Evolutionary conservation across 1,140 invertebrate species (phyloP), one percentile per base, ranked within the genome.

Genomic region (Monomorium pharaonis): DNA sequence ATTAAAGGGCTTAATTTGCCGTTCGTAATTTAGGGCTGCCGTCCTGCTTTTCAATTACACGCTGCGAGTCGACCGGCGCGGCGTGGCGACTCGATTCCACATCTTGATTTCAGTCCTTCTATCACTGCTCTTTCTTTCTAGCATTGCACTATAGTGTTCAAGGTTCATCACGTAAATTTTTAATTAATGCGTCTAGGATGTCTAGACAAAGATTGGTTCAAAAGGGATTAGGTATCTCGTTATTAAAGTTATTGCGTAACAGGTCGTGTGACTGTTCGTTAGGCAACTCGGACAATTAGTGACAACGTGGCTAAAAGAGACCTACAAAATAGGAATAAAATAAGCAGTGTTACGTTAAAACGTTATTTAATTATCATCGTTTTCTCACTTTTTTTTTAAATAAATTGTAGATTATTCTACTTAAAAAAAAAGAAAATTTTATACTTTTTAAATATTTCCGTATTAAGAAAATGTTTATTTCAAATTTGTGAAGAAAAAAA

Each of bases 1-100:
- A 86, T 89, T 89, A 89, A 21, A 54, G 63, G 49, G 63, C 21
- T 86, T 86, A 89, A 89, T 89, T 86, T 83, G 49, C 33, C 27
- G 30, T 18, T 49, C 49, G 58, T 84, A 89, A 88, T 83, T 88
- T 89, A 83, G 27, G 70, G 42, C 44, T 44, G 75, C 16, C 47
- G 72, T 85, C 14, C 14, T 12, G 76, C 58, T 88, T 83, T 88
- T 65, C 70, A 89, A 89, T 89, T 88, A 89, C 44, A n/a, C 6
- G 47, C 30, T 60, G 14, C 62, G 54, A 83, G 24, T 51, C 65
- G n/a, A 44, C 47, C 69, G 51, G 37, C 37, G 37, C 37, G 37
- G 37, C 37, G 37, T 7, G n/a, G n/a, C 9, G 27, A 78, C 60
- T 58, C 54, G 51, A 76, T 70, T 30, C 24, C 30, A 33, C 24